Evolutionary conservation across 2,797 vertebrate genomes (phyloP).

Genomic region (Sebastes variabilis): DNA sequence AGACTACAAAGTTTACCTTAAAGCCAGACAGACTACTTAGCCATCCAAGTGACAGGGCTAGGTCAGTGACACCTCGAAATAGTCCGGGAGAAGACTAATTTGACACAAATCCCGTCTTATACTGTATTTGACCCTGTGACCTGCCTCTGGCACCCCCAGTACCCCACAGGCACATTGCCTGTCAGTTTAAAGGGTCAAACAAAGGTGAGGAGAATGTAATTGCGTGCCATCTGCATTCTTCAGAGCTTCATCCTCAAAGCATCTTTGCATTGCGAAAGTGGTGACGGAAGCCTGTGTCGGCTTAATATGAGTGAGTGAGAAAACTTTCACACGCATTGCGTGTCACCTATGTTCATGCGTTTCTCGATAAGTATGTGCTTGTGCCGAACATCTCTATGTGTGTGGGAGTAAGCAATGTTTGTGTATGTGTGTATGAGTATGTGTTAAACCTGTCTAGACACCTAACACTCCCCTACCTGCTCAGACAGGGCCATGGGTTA

Average conservation of each 20-base stretch:
- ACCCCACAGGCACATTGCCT: conserved; percentile 75
- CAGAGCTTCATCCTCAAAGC: conserved; percentile 65
- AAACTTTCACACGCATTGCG: conserved; percentile 37
- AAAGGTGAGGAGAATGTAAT: conserved; percentile 76
- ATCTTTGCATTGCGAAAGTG: conserved; percentile 58
- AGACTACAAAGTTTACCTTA: neutral
- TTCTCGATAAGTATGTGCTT: conserved; percentile 42
- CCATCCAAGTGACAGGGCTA: conserved; percentile 17
- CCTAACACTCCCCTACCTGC: conserved; percentile 82
- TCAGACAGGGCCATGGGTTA: conserved; percentile 84
- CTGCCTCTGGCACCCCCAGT: conserved; percentile 59
- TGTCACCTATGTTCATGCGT: conserved; percentile 26
- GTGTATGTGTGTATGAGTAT: conserved; percentile 58
- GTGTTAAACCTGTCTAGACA: conserved; percentile 82
- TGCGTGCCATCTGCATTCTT: conserved; percentile 76
- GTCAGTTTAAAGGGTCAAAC: conserved; percentile 80
- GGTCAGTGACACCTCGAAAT: conserved; percentile 46
- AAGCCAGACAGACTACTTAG: conserved; percentile 8
- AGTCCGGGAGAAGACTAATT: conserved; percentile 73
- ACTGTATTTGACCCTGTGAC: conserved; percentile 75
- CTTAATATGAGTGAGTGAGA: conserved; percentile 23
- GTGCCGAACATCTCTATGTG: conserved; percentile 41
- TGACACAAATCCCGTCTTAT: conserved; percentile 79
- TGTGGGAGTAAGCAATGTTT: conserved; percentile 54
- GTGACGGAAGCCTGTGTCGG: conserved; percentile 49